Percentiles rank a stretch among this genome's conserved stretches.
Evolutionary conservation across 2,113 vertebrate genomes (phyloP).

Genomic region (Corythoichthys haematopterus): DNA sequence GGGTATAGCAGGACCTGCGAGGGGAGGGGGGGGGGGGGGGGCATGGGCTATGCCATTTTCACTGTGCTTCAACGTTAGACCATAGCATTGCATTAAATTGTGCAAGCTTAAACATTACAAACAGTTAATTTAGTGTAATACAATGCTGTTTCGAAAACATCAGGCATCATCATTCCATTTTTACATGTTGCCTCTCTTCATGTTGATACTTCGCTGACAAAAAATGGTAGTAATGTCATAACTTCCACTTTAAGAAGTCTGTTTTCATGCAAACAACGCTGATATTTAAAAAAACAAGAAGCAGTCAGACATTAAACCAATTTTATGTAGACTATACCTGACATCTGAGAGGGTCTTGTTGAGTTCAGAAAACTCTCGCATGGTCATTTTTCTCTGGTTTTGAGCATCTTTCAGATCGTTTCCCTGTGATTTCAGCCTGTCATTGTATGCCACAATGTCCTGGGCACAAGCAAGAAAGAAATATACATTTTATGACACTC

Average conservation of each 20-base stretch:
- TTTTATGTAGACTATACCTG: slow-evolving; percentile 64
- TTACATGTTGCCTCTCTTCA: not conserved
- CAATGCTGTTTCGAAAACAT: no score
- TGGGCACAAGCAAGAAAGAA: slow-evolving; percentile 43
- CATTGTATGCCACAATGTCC: slow-evolving; percentile 83
- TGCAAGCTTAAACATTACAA: no score
- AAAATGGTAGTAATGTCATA: not conserved
- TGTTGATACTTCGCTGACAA: not conserved
- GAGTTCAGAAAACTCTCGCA: slow-evolving; percentile 96
- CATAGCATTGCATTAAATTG: no score
- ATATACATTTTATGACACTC: not conserved
- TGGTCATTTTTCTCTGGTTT: slow-evolving; percentile 91
- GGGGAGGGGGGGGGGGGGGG: no score
- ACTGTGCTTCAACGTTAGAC: no score
- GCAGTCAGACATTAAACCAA: not conserved
- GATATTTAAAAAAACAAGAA: not conserved
- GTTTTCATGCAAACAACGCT: not conserved
- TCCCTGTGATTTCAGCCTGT: slow-evolving; percentile 90
- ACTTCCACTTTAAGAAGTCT: not conserved
- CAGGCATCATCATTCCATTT: not conserved
- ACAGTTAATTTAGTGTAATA: no score
- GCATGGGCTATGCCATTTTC: no score
- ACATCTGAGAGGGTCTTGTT: slow-evolving; percentile 91
- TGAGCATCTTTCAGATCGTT: slow-evolving; percentile 98
- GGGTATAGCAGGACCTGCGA: no score